These are phyloP conservation scores for Thripadectes ignobilis DNA, from an alignment of 2,797 vertebrate species.

Conservation along the genomic window DNA sequence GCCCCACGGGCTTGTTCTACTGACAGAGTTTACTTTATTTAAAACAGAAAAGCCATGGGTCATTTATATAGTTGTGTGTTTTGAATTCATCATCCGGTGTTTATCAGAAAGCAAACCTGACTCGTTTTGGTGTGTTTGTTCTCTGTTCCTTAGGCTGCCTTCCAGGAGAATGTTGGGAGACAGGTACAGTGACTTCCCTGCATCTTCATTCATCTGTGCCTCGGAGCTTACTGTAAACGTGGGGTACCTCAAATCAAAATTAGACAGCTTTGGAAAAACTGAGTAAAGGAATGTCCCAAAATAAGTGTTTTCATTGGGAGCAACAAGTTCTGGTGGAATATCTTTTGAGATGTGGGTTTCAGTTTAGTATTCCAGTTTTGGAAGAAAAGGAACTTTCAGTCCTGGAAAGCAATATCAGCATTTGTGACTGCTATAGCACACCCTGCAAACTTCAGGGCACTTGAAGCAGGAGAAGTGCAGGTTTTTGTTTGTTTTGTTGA, in stretches of 20 bases:
- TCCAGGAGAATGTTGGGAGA: constrained; percentile 99
- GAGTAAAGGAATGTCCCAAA: not conserved
- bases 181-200: constrained; percentile 85
- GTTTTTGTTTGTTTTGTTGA: not conserved
- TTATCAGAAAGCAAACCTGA: constrained; percentile 71
- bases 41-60: constrained; percentile 76
- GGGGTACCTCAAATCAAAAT: constrained; percentile 30
- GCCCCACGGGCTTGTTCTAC: constrained; percentile 41
- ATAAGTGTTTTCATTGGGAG: not conserved
- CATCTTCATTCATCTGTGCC: constrained; percentile 61
- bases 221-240: constrained; percentile 12
- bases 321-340: not conserved
- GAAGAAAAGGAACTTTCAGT: not conserved
- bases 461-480: not conserved
- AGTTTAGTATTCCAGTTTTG: not conserved
- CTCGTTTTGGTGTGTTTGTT: constrained; percentile 76
- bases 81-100: constrained; percentile 68
- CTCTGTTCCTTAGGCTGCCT: constrained; percentile 89
- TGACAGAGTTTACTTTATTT: constrained; percentile 68
- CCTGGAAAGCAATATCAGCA: not conserved
- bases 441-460: not conserved
- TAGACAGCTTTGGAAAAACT: not conserved
- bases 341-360: not conserved
- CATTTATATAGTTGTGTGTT: constrained; percentile 68
- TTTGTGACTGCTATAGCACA: not conserved